Evolutionary conservation across 2,888 invertebrate species (phyloP), one percentile per base, ranked within the genome.

Genomic region (Lepas anatifera): DNA sequence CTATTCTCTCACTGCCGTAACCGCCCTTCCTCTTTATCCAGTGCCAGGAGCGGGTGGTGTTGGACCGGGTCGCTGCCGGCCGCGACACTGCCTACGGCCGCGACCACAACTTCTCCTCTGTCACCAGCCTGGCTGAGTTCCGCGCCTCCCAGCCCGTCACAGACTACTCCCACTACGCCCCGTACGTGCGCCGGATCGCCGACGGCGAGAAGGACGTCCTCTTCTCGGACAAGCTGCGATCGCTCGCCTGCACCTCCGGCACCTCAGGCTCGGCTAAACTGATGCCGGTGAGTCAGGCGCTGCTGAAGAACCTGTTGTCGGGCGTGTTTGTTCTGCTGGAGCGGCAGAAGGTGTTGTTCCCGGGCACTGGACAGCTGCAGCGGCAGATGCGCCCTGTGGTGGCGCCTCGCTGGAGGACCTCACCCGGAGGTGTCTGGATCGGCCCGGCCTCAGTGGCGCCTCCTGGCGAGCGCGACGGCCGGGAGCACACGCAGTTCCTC

Each of bases 401-500:
- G 32, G 58, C 58, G 18, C 58, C 58, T 16, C 58, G 58, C 32
- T 58, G 58, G 58, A 32, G 58, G 3, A 35, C 18, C 58, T 35
- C 58, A 22, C 8, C 35, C 22, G 58, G 58, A 6, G 58, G 58
- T 8, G 22, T 58, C 22, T 35, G 32, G 35, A 58, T 58, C 58
- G 58, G 58, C 18, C 58, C 58, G 7, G 58, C 58, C 4, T 58
- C 58, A 2, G 58, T 58, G 32, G 58, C 58, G 22, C 58, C 58
- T 1, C 58, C 58, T 35, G 58, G 58, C 22, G 32, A 58, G 58
- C 32, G 32, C 1, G 58, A 58, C 58, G 58, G 58, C 22, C 58
- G 58, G 7, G 58, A 58, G 22, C 58, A 35, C 58, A 22, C 35
- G 2, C 50, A 68, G 48, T 43, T 48, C 37, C 74, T 78, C 64